Base-by-base conservation (phyloP, 2,888 invertebrate species). In the Himalopsyche kuldschensis region DNA sequence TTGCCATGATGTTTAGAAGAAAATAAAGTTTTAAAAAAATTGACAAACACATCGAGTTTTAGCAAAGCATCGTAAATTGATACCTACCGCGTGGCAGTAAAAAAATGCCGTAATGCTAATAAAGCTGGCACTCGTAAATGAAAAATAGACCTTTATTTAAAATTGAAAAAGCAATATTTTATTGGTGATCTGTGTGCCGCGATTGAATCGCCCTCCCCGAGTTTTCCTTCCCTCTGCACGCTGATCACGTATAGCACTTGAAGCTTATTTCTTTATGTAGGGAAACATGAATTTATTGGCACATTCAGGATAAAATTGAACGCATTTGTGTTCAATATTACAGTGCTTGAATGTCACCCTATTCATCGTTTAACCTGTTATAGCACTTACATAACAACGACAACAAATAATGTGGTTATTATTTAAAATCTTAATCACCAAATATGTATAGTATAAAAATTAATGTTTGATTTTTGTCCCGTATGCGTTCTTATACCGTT, bases 221-320 rank as follows among this genome's bases (percentile, higher is more conserved):
- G 55, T 55, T 55, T 55, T 55, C 20, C 55, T 55, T 41, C 2
- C 55, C 55, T 55, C 55, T 82, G 83, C 41, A 85, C 55, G 75
- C 85, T 32, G 83, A 83, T 80, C 85, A 85, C 85, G 85, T 83
- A 81, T 80, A 76, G 30, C 31, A 81, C 47, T 81, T 31, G 75
- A 81, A 80, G 81, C 83, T 85, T 85, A 85, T 85, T 85, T 83
- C 85, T 85, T 83, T 85, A 82, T 85, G 81, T 83, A 76, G 82
- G 82, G 82, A 85, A 81, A 85, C 81, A 85, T 85, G 82, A 83
- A 85, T 83, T 83, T 83, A 85, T 85, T 83, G 85, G 81, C 77
- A 81, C 83, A 81, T 83, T 83, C 85, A 81, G 55, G 55, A 55
- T 55, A 55, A 55, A 55, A 55, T 55, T n/a, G 55, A 24, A 55